Conservation (phyloP, 92 coral and sea anemone species). For the Plumapathes pennacea region DNA sequence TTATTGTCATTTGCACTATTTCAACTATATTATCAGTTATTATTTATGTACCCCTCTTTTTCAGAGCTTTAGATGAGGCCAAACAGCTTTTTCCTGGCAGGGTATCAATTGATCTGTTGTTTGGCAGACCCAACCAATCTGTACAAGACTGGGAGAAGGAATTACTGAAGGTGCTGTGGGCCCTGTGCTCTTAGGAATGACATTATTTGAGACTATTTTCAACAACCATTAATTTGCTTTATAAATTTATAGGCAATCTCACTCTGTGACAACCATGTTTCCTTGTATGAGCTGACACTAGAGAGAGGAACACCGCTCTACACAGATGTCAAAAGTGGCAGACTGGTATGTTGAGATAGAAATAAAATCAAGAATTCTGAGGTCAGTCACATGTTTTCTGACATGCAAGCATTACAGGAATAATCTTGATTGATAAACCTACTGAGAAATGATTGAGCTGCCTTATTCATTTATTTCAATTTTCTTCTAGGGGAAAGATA, state of each 20-base stretch:
- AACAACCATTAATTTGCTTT: neutral
- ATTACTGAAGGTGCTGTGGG: constrained; percentile 50
- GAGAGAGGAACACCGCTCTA: constrained; percentile 70
- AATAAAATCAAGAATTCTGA: neutral
- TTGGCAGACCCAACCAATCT: constrained; percentile 74
- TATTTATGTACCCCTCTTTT: no score
- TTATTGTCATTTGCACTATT: no score
- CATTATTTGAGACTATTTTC: neutral
- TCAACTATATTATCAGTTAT: no score
- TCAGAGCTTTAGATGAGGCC: constrained; percentile 59
- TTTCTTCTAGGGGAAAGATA: no score
- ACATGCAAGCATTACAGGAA: no score
- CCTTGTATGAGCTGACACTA: constrained; percentile 66
- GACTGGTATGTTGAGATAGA: constrained; percentile 24
- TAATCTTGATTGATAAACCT: no score
- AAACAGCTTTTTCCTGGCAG: constrained; percentile 67
- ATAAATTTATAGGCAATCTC: constrained; percentile 33
- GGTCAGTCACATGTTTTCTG: neutral
- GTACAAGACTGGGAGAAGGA: constrained; percentile 55
- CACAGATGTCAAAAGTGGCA: constrained; percentile 48
- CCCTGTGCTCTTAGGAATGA: neutral
- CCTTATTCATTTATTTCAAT: no score
- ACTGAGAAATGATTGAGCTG: no score
- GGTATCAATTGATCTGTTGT: constrained; percentile 73
- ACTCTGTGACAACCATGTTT: constrained; percentile 65